Evolutionary conservation across 2,888 invertebrate species (phyloP).

Genomic region (Drosophila birchii): DNA sequence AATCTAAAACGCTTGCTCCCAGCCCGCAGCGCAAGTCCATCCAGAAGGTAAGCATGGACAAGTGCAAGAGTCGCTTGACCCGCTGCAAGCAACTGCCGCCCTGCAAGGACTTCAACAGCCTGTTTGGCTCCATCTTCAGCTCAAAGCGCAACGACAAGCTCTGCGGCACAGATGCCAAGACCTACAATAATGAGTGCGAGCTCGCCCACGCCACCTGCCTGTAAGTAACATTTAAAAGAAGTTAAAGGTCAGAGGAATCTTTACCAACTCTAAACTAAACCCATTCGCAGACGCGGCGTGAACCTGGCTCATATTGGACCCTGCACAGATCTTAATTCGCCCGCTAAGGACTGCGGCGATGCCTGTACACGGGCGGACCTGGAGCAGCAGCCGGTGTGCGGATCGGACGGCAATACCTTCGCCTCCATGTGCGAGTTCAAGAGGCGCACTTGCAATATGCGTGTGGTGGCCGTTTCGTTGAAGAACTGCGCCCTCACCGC

Average conservation of each 20-base stretch:
- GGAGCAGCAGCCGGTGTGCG: constrained; percentile 91
- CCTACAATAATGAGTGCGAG: constrained; percentile 93
- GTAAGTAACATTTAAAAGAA: constrained; percentile 85
- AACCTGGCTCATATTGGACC: constrained; percentile 95
- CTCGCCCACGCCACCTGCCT: constrained; percentile 93
- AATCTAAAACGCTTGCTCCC: background rate
- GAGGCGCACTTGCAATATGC: constrained; percentile 92
- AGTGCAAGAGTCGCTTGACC: constrained; percentile 90
- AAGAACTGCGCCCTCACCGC: constrained; percentile 94
- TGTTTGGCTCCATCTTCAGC: constrained; percentile 85
- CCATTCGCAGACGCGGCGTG: constrained; percentile 89
- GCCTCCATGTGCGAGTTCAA: constrained; percentile 94
- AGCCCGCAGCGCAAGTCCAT: constrained; percentile 84
- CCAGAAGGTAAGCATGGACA: constrained; percentile 88
- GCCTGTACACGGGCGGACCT: constrained; percentile 87
- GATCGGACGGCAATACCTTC: constrained; percentile 95
- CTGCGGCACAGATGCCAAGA: constrained; percentile 95
- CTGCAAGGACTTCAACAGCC: constrained; percentile 86
- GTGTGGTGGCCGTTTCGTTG: constrained; percentile 92
- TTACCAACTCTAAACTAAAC: background rate
- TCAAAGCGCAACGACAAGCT: constrained; percentile 90
- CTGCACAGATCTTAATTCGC: constrained; percentile 88
- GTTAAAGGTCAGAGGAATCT: background rate
- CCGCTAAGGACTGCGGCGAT: constrained; percentile 86
- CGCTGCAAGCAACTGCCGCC: constrained; percentile 91